A percentile compares a stretch with the other conserved stretches of the same genome.
These are phyloP conservation scores for Lordiphosa fenestrarum DNA, from an alignment of 2,888 invertebrate genomes.

Conservation along the genomic window DNA sequence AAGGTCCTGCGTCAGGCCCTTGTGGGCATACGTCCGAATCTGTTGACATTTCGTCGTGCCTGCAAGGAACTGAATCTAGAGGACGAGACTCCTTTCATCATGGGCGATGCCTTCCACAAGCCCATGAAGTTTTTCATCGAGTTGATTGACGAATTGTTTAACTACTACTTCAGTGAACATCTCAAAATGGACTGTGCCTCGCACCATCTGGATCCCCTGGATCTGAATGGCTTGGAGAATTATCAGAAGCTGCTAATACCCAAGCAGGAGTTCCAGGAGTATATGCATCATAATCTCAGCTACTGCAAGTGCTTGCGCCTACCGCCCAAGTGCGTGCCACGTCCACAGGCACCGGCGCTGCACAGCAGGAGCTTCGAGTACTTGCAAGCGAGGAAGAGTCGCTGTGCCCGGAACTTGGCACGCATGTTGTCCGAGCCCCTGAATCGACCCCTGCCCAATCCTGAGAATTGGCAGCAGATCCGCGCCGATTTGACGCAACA, in stretches of 20 bases:
- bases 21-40: conserved; percentile 33
- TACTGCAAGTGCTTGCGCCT: conserved; percentile 66
- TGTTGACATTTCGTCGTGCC: conserved; percentile 47
- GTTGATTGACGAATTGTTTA: conserved; percentile 67
- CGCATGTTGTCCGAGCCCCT: conserved; percentile 13
- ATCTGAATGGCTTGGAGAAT: conserved; percentile 42
- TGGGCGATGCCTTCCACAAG: conserved; percentile 72
- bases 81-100: conserved; percentile 44
- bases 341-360: rapidly evolving
- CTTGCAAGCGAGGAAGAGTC: conserved; percentile 28
- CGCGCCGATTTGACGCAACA: no score
- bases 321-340: conserved; percentile 10
- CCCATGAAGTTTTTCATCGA: conserved; percentile 66
- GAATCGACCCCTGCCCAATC: no score
- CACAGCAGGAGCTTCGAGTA: neutral
- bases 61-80: conserved; percentile 45
- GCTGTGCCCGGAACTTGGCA: conserved; percentile 33
- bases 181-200: conserved; percentile 53
- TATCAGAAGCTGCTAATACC: conserved; percentile 51
- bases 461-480: no score
- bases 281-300: conserved; percentile 56
- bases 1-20: conserved; percentile 31
- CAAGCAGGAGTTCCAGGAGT: conserved; percentile 71
- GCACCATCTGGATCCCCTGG: conserved; percentile 61
- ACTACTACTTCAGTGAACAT: conserved; percentile 55